Evolutionary conservation across 2,888 invertebrate genomes (phyloP), one percentile per base, ranked within the genome.

Genomic region (Scaptomyza reducta): DNA sequence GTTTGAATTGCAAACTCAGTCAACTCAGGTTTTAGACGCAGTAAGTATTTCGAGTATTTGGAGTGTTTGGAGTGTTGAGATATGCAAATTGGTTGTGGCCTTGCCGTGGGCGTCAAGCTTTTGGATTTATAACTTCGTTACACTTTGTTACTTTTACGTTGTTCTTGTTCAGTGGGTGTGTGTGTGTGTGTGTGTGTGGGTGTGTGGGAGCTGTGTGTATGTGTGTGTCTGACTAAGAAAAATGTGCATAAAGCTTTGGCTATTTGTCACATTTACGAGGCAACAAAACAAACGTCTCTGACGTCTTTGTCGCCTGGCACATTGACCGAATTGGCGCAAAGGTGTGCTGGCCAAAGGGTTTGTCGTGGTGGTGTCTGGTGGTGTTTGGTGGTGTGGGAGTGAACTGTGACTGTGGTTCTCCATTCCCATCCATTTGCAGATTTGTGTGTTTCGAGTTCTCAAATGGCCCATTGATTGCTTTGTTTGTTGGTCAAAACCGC

Each of bases 31-130:
- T 38, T 14, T 38, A 38, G 16, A 38, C 7, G 35, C 7, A 29
- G 60, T 16, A 16, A 33, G 22, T 44, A 44, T 61, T 41, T 41
- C 1, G 18, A 13, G n/a, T 38, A 2, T 38, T 38, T 6, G 0
- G 38, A 14, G 38, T 38, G 35, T 38, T 14, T 38, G 65, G 44
- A n/a, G n/a, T n/a, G 73, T 56, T 56, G 77, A 74, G 87, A 76
- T 87, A 84, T 84, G 84, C 78, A 84, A 84, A 84, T 88, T 86
- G 84, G 82, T 71, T 72, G 60, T 64, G 84, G 81, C 84, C 84
- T 84, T 84, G 88, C 80, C 81, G 84, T 84, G 87, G 84, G 84
- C 84, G 84, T 88, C 84, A 84, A 84, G 80, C 73, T 84, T 85
- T 72, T 77, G 75, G 82, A 83, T 86, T 83, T 80, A 83, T 80